Base-by-base conservation (phyloP, 2,888 invertebrate genomes). In the Muscina levida region DNA sequence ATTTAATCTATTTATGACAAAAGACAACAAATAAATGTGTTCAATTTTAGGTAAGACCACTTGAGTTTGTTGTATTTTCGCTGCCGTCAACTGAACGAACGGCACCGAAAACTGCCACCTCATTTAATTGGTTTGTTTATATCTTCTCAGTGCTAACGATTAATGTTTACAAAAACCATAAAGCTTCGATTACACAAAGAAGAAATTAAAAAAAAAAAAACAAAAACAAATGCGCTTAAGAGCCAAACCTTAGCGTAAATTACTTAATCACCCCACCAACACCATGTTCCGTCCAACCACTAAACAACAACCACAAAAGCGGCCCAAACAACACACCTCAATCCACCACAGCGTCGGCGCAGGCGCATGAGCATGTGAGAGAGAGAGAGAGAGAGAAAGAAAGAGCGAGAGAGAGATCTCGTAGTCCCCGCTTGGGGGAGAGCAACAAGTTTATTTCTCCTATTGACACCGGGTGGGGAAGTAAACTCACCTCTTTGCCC, bases 401-500 rank as follows among this genome's bases (percentile, higher is more conserved):
- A 56, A 51, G n/a, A 15, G 31, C 42, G 39, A 22, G 39, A 13
- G 51, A 37, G 44, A 44, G 31, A 44, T 26, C 44, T 11, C 44
- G 31, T 26, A 10, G 22, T 53, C 13, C 1, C 10, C 4, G 22
- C 24, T 42, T n/a, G 13, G n/a, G n/a, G n/a, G n/a, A n/a, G n/a
- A n/a, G n/a, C n/a, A n/a, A n/a, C n/a, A n/a, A n/a, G 17, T 48
- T 68, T 67, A 15, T 65, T 39, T 19, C 44, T 62, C 42, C n/a
- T 24, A 22, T 11, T 67, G 26, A 8, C 15, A 22, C 11, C 22
- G 1, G 8, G 15, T n/a, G 13, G 37, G 22, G 11, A 48, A 13
- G n/a, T 11, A 53, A 72, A 75, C 24, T 76, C 77, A 82, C 78
- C 79, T 57, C 73, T 42, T 82, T 83, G 51, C 83, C 82, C 83